Evolutionary conservation across 2,113 vertebrate genomes (phyloP), one percentile per base, ranked within the genome.

Genomic region (Condylura cristata): DNA sequence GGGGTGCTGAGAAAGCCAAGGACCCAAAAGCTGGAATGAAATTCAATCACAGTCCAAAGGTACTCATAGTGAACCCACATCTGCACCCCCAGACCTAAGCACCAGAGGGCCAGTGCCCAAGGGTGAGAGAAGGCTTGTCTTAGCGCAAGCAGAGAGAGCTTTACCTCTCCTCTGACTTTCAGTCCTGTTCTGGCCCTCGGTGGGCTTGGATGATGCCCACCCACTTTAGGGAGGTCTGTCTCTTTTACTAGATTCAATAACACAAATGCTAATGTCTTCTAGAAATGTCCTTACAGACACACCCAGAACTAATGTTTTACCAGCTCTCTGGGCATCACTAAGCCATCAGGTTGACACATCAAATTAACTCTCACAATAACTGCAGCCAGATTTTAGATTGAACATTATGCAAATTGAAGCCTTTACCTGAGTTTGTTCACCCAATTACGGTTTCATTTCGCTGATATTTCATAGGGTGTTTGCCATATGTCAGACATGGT

Each of bases 41-140:
- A 58, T 37, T 66, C 24, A 24, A 63, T 53, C 53, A 48, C 8
- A 41, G 51, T 28, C n/a, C 61, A 8, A 8, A 53, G 80, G 28
- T 2, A 1, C 28, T 12, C 70, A 39, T 30, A 39, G 20, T 46
- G 4, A 34, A 41, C 48, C 14, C 71, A 6, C 8, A 48, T 48
- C 41, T 22, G 70, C 58, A 41, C 51, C 61, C 51, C 6, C 39
- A 75, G n/a, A 34, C 18, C 13, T 2, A 7, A 18, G 68, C 68
- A 28, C n/a, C 48, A 1, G 26, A n/a, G 41, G 1, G 0, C 18
- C 3, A 2, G 1, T 34, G 60, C 68, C 51, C 22, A 17, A 84
- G 41, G 18, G 39, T 46, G 18, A 46, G 66, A 39, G 8, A n/a
- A 32, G 2, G 4, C 9, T 3, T 16, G 60, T 58, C 48, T 32